A percentile compares a stretch with the other conserved stretches of the same genome.
phyloP scores from a whole-genome alignment of 2,113 vertebrate genomes.

The Oreochromis niloticus region DNA sequence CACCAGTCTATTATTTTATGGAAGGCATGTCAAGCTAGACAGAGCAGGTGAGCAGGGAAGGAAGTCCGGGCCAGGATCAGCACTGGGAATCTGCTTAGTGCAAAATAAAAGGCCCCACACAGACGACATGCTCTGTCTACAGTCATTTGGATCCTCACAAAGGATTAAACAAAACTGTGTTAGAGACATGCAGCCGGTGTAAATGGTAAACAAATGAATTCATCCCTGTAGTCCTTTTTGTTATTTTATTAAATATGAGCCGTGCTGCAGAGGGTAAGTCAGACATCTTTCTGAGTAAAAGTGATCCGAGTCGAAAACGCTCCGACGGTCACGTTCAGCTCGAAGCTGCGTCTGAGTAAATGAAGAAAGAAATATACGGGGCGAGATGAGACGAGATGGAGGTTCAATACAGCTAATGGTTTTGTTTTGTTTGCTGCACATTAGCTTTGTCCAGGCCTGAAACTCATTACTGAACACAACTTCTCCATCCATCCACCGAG shows the following conservation, averaged over 20 bases:
- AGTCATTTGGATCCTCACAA: neutral
- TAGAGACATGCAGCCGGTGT: neutral
- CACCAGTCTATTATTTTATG: neutral
- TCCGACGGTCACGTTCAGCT: neutral
- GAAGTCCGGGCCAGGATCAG: neutral
- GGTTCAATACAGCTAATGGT: neutral
- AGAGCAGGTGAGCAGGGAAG: neutral
- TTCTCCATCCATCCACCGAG: neutral
- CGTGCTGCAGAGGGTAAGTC: accelerated
- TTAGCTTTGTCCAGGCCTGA: neutral
- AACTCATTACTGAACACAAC: slow-evolving; percentile 2
- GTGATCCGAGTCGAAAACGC: neutral
- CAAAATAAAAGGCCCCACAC: neutral
- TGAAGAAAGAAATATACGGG: neutral
- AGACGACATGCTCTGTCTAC: neutral
- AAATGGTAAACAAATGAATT: neutral
- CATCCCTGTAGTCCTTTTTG: neutral
- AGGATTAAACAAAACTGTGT: neutral
- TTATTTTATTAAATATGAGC: neutral
- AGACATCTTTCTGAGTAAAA: neutral
- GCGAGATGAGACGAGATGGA: neutral
- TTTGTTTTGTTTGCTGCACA: slow-evolving; percentile 16
- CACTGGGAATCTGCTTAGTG: neutral
- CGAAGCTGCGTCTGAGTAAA: neutral
- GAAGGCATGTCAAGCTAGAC: neutral